A percentile compares a stretch with the other conserved stretches of the same genome.
These are phyloP conservation scores for Xanthostigma xanthostigma DNA, from an alignment of 2,888 invertebrate species.

Conservation along the genomic window DNA sequence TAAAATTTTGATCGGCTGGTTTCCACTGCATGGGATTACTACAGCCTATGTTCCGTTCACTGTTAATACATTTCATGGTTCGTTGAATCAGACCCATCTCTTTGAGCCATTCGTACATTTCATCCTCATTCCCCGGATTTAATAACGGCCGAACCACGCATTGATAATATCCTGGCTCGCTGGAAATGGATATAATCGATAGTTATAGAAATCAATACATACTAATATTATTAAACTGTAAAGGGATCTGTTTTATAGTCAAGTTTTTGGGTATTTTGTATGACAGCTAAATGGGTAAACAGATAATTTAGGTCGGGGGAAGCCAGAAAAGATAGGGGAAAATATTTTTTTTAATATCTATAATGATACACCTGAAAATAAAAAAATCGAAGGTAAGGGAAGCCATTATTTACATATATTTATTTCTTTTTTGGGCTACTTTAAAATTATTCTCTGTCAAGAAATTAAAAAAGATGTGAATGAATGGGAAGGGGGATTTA, in stretches of 20 bases:
- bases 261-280: not conserved
- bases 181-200: slow-evolving; percentile 14
- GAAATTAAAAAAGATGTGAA: too few species aligned
- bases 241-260: not conserved
- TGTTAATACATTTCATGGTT: slow-evolving; percentile 26
- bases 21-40: slow-evolving; percentile 27
- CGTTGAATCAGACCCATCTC: slow-evolving; percentile 31
- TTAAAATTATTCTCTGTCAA: too few species aligned
- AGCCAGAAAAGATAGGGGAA: too few species aligned
- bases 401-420: too few species aligned
- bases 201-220: not conserved
- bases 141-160: slow-evolving; percentile 33
- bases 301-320: too few species aligned
- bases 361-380: too few species aligned
- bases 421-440: too few species aligned
- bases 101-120: slow-evolving; percentile 35
- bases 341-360: too few species aligned
- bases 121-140: slow-evolving; percentile 33
- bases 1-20: slow-evolving; percentile 19
- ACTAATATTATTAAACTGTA: not conserved
- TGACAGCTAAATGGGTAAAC: not conserved
- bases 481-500: too few species aligned
- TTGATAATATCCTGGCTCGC: slow-evolving; percentile 29
- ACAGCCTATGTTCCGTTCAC: slow-evolving; percentile 13
- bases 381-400: too few species aligned